phyloP scores from a whole-genome alignment of 2,888 invertebrate species.

The Podotricha telesiphe region DNA sequence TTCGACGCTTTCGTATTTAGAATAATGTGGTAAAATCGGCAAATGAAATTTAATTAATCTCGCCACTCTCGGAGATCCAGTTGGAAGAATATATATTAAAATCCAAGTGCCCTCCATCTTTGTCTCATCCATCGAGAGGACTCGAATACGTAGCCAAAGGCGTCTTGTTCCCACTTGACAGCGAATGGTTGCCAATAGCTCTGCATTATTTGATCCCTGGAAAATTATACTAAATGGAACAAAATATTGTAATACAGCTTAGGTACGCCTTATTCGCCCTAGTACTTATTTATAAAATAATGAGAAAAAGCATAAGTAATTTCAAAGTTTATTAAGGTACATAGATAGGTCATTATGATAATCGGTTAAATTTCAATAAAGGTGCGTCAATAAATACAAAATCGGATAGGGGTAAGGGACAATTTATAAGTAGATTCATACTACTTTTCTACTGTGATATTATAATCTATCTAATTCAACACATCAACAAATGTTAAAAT shows the following conservation, averaged over 20 bases:
- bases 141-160: conserved; percentile 91
- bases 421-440: no score
- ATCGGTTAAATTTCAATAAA: no score
- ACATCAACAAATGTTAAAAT: no score
- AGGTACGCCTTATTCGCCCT: no score
- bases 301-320: no score
- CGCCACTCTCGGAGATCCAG: conserved; percentile 75
- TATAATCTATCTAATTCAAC: no score
- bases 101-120: conserved; percentile 58
- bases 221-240: background rate
- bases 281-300: no score
- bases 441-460: no score
- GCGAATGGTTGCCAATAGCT: conserved; percentile 91
- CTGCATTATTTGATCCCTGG: conserved; percentile 55
- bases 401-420: no score
- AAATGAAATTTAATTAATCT: conserved; percentile 64
- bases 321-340: no score
- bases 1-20: conserved; percentile 60
- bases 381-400: no score
- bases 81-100: conserved; percentile 68
- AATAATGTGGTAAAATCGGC: conserved; percentile 69
- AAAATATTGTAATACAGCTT: background rate
- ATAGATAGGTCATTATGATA: no score
- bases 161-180: conserved; percentile 97
- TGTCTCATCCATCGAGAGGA: conserved; percentile 69